These are phyloP conservation scores for Zonitis immaculata DNA, from an alignment of 2,888 invertebrate genomes.

Conservation along the genomic window DNA sequence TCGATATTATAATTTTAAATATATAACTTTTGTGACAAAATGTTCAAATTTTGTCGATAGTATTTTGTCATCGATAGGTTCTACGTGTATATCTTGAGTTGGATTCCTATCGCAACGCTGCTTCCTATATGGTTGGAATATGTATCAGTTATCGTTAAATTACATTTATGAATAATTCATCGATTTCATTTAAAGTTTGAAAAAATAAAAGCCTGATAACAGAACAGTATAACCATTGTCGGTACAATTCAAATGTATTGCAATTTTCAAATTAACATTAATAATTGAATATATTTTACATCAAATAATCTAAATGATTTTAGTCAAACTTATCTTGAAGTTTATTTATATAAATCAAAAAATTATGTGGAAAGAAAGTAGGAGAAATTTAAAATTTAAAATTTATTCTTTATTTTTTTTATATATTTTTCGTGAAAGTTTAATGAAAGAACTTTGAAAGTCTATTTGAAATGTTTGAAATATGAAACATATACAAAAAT, in stretches of 20 bases:
- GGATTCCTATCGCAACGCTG: slow-evolving; percentile 6
- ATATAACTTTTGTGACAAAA: neutral
- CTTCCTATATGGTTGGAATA: slow-evolving; percentile 8
- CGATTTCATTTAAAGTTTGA: slow-evolving; percentile 5
- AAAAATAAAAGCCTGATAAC: neutral
- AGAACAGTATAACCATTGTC: too few relatives aligned
- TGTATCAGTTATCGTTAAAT: slow-evolving; percentile 9
- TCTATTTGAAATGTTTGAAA: neutral
- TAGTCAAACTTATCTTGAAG: too few relatives aligned
- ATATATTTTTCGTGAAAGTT: neutral
- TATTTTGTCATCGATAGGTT: neutral
- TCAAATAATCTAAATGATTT: too few relatives aligned
- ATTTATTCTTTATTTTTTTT: too few relatives aligned
- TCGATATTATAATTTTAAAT: neutral
- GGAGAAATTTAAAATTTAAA: too few relatives aligned
- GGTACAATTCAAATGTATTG: too few relatives aligned
- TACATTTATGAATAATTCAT: slow-evolving; percentile 14
- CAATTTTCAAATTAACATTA: neutral
- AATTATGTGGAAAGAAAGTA: too few relatives aligned
- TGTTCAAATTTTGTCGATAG: neutral
- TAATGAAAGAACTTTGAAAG: neutral
- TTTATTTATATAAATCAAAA: too few relatives aligned
- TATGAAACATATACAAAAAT: neutral
- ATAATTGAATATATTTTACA: neutral
- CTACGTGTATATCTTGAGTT: neutral